Evolutionary conservation across 2,113 vertebrate species (phyloP).

Genomic region (Hucho hucho): DNA sequence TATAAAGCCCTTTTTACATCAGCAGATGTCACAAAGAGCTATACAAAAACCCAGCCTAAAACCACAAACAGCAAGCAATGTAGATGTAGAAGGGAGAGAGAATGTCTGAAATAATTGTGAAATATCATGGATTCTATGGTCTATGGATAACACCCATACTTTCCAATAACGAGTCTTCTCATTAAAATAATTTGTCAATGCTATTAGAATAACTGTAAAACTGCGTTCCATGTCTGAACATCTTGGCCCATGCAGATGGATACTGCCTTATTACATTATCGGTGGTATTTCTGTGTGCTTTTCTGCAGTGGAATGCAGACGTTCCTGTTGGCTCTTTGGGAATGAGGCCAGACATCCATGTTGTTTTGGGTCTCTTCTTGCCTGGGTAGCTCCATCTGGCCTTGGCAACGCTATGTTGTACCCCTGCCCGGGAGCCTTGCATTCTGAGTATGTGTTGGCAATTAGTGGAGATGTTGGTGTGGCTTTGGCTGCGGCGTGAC

Average conservation of each 20-base stretch:
- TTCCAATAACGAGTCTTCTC: slow-evolving; percentile 31
- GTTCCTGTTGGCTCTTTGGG: slow-evolving; percentile 57
- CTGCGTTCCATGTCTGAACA: slow-evolving; percentile 18
- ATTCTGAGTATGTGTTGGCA: slow-evolving; percentile 70
- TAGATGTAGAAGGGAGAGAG: no score
- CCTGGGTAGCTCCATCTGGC: slow-evolving; percentile 67
- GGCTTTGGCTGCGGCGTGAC: slow-evolving; percentile 52
- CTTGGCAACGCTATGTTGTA: slow-evolving; percentile 58
- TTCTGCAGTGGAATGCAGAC: slow-evolving; percentile 47
- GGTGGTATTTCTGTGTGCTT: slow-evolving; percentile 42
- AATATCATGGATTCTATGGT: not conserved
- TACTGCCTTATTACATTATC: slow-evolving; percentile 33
- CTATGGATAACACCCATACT: not conserved
- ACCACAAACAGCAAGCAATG: no score
- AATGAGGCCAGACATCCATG: slow-evolving; percentile 45
- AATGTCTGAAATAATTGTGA: not conserved
- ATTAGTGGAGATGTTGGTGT: slow-evolving; percentile 70
- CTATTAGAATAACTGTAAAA: slow-evolving; percentile 16
- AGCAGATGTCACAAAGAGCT: no score
- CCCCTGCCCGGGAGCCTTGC: slow-evolving; percentile 70
- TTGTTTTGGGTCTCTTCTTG: slow-evolving; percentile 63
- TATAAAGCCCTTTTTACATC: no score
- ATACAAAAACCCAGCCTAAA: no score
- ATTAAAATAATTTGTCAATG: slow-evolving; percentile 29
- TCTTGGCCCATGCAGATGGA: slow-evolving; percentile 27